Evolutionary conservation across 1,140 invertebrate species (phyloP).

Genomic region (Pogonus chalceus): DNA sequence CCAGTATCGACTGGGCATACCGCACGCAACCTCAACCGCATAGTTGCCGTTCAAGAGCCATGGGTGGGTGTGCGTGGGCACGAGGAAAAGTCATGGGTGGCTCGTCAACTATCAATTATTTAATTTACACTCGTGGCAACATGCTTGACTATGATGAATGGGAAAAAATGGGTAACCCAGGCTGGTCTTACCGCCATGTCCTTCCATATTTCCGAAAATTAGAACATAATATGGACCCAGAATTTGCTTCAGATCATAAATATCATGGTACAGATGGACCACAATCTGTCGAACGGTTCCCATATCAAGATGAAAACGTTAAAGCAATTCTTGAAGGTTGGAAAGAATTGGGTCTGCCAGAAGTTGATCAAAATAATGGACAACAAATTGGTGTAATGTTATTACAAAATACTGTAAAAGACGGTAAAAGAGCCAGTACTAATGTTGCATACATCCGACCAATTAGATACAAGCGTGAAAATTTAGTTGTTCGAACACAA

Average conservation of each 20-base stretch:
- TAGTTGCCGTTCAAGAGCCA: constrained; percentile 34
- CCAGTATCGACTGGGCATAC: constrained; percentile 50
- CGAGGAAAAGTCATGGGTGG: constrained; percentile 45
- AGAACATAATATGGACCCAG: constrained; percentile 40
- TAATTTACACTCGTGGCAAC: constrained; percentile 44
- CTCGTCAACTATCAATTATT: constrained; percentile 42
- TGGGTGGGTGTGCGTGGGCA: constrained; percentile 37
- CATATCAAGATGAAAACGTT: constrained; percentile 47
- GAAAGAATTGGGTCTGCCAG: constrained; percentile 44
- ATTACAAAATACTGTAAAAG: constrained; percentile 43
- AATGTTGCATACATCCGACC: constrained; percentile 64
- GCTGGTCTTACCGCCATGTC: constrained; percentile 42
- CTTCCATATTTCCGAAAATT: constrained; percentile 43
- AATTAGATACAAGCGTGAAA: constrained; percentile 52
- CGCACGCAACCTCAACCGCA: constrained; percentile 43
- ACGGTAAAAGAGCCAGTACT: constrained; percentile 58
- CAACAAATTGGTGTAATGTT: constrained; percentile 47
- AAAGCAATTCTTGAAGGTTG: constrained; percentile 45
- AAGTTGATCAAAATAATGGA: constrained; percentile 45
- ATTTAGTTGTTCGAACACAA: constrained; percentile 58
- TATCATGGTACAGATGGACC: constrained; percentile 49
- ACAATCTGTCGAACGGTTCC: constrained; percentile 49
- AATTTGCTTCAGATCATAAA: constrained; percentile 34
- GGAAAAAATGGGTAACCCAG: constrained; percentile 36
- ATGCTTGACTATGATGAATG: constrained; percentile 44